phyloP scores from a whole-genome alignment of 53 echinoderm and acorn worm genomes.

The Actinopyga echinites region DNA sequence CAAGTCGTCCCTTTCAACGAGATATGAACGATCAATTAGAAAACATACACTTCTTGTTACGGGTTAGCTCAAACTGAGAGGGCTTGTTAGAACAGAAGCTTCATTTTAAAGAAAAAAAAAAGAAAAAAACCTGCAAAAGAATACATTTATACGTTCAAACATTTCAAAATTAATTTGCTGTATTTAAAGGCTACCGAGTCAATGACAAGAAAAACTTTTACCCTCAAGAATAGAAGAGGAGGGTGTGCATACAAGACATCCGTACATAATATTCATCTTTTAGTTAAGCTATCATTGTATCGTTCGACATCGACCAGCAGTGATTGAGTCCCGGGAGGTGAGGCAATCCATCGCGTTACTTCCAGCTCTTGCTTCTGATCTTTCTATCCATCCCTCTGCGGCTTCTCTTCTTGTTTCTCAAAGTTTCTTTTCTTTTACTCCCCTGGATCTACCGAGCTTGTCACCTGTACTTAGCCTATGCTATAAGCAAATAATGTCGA shows the following conservation, averaged over 20 bases:
- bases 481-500: slow-evolving; percentile 24
- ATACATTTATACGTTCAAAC: too few species aligned
- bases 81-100: too few species aligned
- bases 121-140: too few species aligned
- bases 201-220: too few species aligned
- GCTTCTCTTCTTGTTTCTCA: background rate
- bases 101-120: too few species aligned
- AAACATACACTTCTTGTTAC: too few species aligned
- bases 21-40: too few species aligned
- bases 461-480: slow-evolving; percentile 35
- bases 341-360: slow-evolving; percentile 23
- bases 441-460: slow-evolving; percentile 9
- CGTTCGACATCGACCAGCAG: slow-evolving; percentile 1
- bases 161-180: too few species aligned
- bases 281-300: slow-evolving; percentile 6
- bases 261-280: background rate
- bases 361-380: slow-evolving; percentile 14
- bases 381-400: background rate
- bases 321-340: slow-evolving; percentile 5
- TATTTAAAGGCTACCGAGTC: too few species aligned
- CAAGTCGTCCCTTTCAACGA: too few species aligned
- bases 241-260: background rate
- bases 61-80: too few species aligned
- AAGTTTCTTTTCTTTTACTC: background rate
- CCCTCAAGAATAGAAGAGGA: too few species aligned